phyloP scores from a whole-genome alignment of 2,113 vertebrate species.

The Trichechus manatus region DNA sequence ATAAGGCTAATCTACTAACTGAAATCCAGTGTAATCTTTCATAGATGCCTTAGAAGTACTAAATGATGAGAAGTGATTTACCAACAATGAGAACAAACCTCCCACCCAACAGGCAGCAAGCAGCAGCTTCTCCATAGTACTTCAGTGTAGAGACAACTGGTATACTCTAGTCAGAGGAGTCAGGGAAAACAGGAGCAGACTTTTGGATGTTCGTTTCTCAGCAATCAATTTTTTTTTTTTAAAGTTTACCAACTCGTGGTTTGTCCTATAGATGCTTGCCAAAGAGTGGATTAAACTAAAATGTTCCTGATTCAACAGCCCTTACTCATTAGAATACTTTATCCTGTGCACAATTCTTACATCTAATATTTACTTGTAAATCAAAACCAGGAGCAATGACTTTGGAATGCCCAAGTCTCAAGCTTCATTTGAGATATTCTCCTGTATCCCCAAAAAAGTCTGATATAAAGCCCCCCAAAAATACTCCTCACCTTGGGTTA shows the following conservation, averaged over 20 bases:
- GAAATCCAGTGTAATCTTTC: not conserved
- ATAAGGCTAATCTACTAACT: not conserved
- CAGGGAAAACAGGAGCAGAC: not conserved
- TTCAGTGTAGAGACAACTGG: not conserved
- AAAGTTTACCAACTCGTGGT: not conserved
- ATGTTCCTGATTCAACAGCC: not conserved
- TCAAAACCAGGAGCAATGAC: not conserved
- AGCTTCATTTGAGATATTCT: constrained; percentile 30
- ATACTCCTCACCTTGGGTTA: not conserved
- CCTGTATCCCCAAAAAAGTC: not conserved
- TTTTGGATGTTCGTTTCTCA: not conserved
- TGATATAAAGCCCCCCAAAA: not conserved
- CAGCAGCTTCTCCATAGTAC: not conserved
- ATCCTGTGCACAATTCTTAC: not conserved
- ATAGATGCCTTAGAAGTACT: not conserved
- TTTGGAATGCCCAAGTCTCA: not conserved
- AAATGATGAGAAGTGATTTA: not conserved
- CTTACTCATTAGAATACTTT: not conserved
- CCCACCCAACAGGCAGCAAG: not conserved
- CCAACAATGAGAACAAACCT: not conserved
- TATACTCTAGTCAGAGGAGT: not conserved
- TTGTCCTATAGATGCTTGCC: not conserved
- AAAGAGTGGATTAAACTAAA: not conserved
- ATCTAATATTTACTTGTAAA: not conserved
- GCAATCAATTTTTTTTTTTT: not conserved